Evolutionary conservation across 37 sponge, comb jelly and placozoan genomes (phyloP).

Genomic region (Haliclona indistincta): DNA sequence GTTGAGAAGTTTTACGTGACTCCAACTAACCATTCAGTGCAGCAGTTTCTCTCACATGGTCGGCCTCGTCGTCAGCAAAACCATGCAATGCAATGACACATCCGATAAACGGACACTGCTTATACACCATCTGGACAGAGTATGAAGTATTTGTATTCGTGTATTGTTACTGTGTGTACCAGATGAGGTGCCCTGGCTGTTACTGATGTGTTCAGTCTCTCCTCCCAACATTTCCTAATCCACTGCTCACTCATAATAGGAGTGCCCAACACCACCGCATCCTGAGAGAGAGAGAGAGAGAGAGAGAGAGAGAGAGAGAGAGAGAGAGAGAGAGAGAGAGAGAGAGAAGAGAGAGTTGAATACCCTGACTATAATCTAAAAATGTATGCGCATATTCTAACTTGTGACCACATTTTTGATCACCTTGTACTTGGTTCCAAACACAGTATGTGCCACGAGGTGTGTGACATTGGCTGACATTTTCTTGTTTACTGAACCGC

Average conservation of each 20-base stretch:
- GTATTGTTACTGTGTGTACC: background rate
- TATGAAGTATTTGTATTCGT: background rate
- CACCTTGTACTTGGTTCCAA: slow-evolving; percentile 88
- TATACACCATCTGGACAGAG: slow-evolving; percentile 41
- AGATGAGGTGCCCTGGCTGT: background rate
- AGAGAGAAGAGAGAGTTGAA: background rate
- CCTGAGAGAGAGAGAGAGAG: slow-evolving; percentile 47
- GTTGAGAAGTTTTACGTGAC: slow-evolving; percentile 1
- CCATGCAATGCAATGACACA: slow-evolving; percentile 78
- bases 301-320: slow-evolving; percentile 24
- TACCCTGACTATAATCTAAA: background rate
- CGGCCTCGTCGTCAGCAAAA: slow-evolving; percentile 71
- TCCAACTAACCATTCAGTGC: slow-evolving; percentile 55
- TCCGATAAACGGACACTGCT: slow-evolving; percentile 80
- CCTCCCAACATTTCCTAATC: slow-evolving; percentile 72
- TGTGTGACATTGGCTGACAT: slow-evolving; percentile 80
- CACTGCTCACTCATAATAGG: slow-evolving; percentile 91
- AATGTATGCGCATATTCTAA: background rate
- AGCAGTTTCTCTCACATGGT: slow-evolving; percentile 77
- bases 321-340: background rate
- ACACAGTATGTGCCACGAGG: slow-evolving; percentile 83
- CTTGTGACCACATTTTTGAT: background rate
- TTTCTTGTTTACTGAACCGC: slow-evolving; percentile 86
- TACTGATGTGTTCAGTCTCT: slow-evolving; percentile 33
- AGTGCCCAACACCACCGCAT: slow-evolving; percentile 76